Evolutionary conservation across 2,113 vertebrate genomes (phyloP).

Genomic region (Ellobius talpinus): DNA sequence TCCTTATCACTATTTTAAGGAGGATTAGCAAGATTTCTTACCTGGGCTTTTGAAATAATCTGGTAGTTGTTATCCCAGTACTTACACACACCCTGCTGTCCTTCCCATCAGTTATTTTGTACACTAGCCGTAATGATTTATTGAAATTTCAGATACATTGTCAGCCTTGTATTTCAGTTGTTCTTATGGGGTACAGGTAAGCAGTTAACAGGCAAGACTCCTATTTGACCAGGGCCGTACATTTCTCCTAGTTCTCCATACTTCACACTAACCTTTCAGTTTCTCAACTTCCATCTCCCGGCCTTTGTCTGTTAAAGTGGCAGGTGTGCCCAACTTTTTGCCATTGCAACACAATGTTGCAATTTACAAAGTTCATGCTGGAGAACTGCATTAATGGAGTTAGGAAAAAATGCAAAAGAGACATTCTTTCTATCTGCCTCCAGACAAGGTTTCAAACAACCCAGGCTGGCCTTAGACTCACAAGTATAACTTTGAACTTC

Average conservation of each 20-base stretch:
- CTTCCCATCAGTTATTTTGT: not conserved
- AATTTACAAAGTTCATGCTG: not conserved
- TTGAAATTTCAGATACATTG: not conserved
- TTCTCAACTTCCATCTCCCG: too few relatives aligned
- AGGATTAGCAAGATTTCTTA: slow-evolving; percentile 8
- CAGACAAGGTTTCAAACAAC: not conserved
- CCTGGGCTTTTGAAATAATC: not conserved
- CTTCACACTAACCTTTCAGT: not conserved
- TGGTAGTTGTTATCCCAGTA: not conserved
- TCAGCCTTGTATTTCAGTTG: not conserved
- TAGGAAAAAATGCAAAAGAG: not conserved
- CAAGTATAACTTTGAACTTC: not conserved
- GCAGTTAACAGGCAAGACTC: not conserved
- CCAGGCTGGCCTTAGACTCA: not conserved
- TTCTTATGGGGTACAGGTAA: not conserved
- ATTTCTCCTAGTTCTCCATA: not conserved
- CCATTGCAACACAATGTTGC: not conserved
- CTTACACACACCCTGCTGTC: not conserved
- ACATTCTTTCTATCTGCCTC: too few relatives aligned
- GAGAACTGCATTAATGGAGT: not conserved
- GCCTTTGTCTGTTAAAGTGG: not conserved
- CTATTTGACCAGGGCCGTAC: not conserved
- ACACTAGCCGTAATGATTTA: not conserved
- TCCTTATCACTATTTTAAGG: not conserved
- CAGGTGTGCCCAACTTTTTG: not conserved